phyloP scores from a whole-genome alignment of 2,888 invertebrate genomes.

The Empis livida region DNA sequence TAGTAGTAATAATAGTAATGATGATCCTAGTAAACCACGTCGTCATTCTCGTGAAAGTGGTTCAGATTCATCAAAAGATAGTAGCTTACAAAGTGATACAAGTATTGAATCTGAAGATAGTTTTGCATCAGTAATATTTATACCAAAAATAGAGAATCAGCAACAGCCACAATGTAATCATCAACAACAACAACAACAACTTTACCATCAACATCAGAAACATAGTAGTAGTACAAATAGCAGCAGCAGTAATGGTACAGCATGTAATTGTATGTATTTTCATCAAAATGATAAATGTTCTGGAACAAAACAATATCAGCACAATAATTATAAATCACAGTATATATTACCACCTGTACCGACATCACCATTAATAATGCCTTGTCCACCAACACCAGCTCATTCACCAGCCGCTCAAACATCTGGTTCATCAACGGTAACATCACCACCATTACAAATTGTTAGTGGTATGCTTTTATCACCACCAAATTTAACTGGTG shows the following conservation, averaged over 20 bases:
- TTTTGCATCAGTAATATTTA: constrained; percentile 84
- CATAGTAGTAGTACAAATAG: constrained; percentile 31
- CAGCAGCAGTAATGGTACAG: constrained; percentile 26
- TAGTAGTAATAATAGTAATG: constrained; percentile 24
- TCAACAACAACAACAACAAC: constrained; percentile 20
- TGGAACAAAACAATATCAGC: not conserved
- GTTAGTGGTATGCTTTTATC: constrained; percentile 32
- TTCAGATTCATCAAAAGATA: constrained; percentile 77
- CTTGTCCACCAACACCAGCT: constrained; percentile 35
- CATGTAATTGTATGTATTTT: constrained; percentile 2
- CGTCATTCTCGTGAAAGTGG: constrained; percentile 76
- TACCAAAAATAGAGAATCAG: constrained; percentile 62
- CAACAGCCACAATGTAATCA: constrained; percentile 30
- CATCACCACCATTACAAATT: constrained; percentile 31
- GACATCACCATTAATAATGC: constrained; percentile 49
- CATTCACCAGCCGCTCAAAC: constrained; percentile 33
- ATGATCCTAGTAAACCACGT: constrained; percentile 44
- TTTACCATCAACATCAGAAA: constrained; percentile 21
- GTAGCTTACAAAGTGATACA: constrained; percentile 84
- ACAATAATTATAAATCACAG: constrained; percentile 12
- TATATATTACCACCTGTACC: constrained; percentile 53
- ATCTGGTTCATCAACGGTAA: constrained; percentile 21
- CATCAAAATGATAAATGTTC: constrained; percentile 11
- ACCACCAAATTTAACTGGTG: constrained; percentile 17
- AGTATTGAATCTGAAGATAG: constrained; percentile 90